Evolutionary conservation across 2,113 vertebrate species (phyloP), one percentile per base, ranked within the genome.

Genomic region (Rattus rattus): DNA sequence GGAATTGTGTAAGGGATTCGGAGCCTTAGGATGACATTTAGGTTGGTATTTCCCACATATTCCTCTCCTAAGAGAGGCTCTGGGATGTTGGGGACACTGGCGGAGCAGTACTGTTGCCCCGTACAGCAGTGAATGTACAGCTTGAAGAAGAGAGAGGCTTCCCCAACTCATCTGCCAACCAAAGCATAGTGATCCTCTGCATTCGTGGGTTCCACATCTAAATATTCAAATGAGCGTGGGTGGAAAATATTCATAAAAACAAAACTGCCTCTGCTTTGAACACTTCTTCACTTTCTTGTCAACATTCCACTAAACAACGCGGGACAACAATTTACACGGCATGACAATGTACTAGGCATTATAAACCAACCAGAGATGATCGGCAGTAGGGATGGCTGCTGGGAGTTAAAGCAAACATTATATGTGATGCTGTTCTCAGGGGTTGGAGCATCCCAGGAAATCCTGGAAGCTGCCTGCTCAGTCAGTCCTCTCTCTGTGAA

Each of bases 51-150:
- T 92, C n/a, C 79, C 90, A 49, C 12, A 56, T 2, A n/a, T 19
- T 26, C 56, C 52, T 80, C 52, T 36, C 69, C 17, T 49, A 20
- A 1, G 7, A 30, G 24, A 77, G 52, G 59, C 1, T 26, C 39
- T 2, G 73, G 49, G 2, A 9, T 13, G 5, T 16, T 52, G 22
- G 19, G 4, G 4, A 54, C 20, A 26, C 69, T 3, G 5, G 12
- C 7, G 1, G 3, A 26, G 47, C 47, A 47, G 33, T 10, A 2
- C 12, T 26, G 28, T 2, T 16, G 67, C 26, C 33, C 0, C 0
- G 19, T 9, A 39, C 12, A 52, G 3, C 39, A 75, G 36, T 0
- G n/a, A 65, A 43, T 1, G 9, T 26, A 24, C n/a, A 33, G 65
- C 69, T 72, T 65, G 7, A 3, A 39, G 86, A 69, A 54, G 19